Conservation (phyloP, 2,113 vertebrate species). For the Equus przewalskii region DNA sequence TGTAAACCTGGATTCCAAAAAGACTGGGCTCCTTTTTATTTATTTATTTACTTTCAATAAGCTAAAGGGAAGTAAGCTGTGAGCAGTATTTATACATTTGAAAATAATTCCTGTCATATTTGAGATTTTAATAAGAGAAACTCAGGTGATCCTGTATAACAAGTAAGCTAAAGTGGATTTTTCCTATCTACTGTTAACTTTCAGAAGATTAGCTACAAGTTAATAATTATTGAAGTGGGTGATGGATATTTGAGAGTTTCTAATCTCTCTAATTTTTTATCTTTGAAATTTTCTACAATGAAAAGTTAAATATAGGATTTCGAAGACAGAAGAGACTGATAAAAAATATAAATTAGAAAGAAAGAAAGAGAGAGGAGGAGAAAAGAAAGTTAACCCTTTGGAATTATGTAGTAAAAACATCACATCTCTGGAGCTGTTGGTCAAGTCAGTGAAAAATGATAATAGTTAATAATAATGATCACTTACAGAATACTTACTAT, state of each 20-base stretch:
- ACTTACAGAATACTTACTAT: background rate
- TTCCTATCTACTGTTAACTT: background rate
- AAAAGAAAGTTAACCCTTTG: background rate
- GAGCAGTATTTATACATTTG: background rate
- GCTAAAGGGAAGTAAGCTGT: conserved; percentile 12
- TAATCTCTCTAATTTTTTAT: conserved; percentile 3
- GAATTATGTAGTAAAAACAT: background rate
- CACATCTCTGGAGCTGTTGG: background rate
- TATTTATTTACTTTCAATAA: background rate
- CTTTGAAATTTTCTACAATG: conserved; percentile 34
- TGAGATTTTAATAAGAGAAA: conserved; percentile 53
- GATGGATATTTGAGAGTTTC: background rate
- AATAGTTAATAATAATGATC: background rate
- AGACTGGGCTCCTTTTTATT: background rate
- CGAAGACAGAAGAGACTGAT: background rate
- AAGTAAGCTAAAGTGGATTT: conserved; percentile 43
- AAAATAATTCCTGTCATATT: conserved; percentile 28
- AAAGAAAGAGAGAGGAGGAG: background rate
- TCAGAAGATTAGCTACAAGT: background rate
- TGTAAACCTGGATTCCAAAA: conserved; percentile 1
- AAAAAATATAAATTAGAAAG: background rate
- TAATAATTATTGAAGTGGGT: background rate
- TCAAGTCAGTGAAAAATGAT: background rate
- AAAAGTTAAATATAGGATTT: background rate
- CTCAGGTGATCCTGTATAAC: background rate